phyloP scores from a whole-genome alignment of 2,888 invertebrate species.

The Pherbina coryleti region DNA sequence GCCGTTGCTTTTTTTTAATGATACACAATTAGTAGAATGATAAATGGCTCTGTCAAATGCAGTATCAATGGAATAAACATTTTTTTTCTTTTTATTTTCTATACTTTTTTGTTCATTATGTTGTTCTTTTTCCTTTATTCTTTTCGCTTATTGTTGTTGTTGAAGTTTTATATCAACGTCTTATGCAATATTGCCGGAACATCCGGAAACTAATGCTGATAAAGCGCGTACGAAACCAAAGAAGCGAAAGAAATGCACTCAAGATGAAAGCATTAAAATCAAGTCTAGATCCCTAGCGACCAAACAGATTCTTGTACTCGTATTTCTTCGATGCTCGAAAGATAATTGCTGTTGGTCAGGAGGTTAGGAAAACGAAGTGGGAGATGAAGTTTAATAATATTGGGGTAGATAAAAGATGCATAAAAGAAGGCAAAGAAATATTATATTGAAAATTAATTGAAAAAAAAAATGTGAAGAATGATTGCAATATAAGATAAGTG shows the following conservation, averaged over 20 bases:
- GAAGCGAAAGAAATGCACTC: not conserved
- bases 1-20: slow-evolving; percentile 56
- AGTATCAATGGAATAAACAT: slow-evolving; percentile 53
- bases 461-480: no score
- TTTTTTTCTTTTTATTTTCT: not conserved
- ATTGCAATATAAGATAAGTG: no score
- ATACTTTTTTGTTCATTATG: not conserved
- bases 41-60: slow-evolving; percentile 67
- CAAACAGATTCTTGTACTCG: no score
- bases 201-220: not conserved
- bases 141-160: not conserved
- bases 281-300: no score
- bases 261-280: no score
- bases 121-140: not conserved
- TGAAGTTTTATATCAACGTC: not conserved
- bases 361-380: no score
- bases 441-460: no score
- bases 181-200: not conserved
- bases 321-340: no score
- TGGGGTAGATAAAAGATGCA: no score
- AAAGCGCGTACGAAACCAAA: not conserved
- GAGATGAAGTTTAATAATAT: no score
- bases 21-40: slow-evolving; percentile 67
- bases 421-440: no score
- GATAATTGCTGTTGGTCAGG: no score